Conservation (phyloP, 2,797 vertebrate genomes). For the Crax fasciolata region DNA sequence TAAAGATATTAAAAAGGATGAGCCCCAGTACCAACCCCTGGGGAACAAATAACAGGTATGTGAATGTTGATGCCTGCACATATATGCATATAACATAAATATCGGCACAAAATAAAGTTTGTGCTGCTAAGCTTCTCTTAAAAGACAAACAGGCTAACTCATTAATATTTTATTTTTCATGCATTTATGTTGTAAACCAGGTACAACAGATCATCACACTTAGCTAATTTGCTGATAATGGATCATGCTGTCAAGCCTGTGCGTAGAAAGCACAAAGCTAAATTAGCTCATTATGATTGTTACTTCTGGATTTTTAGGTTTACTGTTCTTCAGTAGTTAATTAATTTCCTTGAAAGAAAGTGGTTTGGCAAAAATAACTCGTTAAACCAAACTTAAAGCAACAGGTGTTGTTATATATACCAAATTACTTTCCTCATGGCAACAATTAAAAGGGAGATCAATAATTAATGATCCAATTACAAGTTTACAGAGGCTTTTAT, state of each 20-base stretch:
- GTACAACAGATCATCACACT: not conserved
- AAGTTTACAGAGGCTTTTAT: slow-evolving; percentile 91
- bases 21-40: too few relatives aligned
- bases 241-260: not conserved
- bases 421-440: slow-evolving; percentile 56
- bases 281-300: not conserved
- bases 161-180: slow-evolving; percentile 3
- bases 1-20: too few relatives aligned
- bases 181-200: not conserved
- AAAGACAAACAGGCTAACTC: accelerated
- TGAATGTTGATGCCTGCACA: not conserved
- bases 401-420: not conserved
- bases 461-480: slow-evolving; percentile 93
- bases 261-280: not conserved
- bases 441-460: slow-evolving; percentile 87
- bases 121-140: not conserved
- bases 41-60: not conserved
- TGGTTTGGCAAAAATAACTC: slow-evolving; percentile 11
- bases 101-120: not conserved
- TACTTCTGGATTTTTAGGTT: slow-evolving; percentile 23
- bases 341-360: slow-evolving; percentile 16
- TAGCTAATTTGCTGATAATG: not conserved
- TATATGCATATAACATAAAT: not conserved
- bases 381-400: slow-evolving; percentile 16
- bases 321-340: slow-evolving; percentile 11